phyloP scores from a whole-genome alignment of 2,113 vertebrate genomes.

The Phylloscopus trochiloides region DNA sequence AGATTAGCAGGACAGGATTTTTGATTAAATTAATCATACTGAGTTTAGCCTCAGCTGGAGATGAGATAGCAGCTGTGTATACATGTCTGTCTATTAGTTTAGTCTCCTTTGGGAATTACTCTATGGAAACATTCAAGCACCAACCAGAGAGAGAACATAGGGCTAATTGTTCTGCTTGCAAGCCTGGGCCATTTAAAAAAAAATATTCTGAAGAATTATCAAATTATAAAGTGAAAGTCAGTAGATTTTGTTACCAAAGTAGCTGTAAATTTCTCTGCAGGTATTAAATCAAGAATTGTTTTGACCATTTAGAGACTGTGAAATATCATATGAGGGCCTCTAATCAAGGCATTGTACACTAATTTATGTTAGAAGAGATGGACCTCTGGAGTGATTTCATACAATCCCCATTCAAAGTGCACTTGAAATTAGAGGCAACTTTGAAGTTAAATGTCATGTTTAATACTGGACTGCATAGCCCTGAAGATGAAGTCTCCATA shows the following conservation, averaged over 20 bases:
- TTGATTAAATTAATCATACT: conserved; percentile 55
- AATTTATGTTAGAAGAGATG: not conserved
- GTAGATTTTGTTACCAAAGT: conserved; percentile 1
- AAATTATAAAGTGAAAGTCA: not conserved
- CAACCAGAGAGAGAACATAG: not conserved
- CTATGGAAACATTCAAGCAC: not conserved
- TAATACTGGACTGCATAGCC: not conserved
- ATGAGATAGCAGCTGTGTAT: conserved; percentile 41
- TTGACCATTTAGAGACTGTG: not conserved
- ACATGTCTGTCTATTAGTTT: conserved; percentile 47
- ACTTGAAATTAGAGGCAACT: not conserved
- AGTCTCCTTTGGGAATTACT: conserved; percentile 31
- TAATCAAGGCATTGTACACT: not conserved
- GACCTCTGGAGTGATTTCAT: not conserved
- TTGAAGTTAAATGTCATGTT: not conserved
- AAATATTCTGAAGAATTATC: not conserved
- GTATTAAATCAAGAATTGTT: not conserved
- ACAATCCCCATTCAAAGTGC: not conserved
- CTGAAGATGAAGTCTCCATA: not conserved
- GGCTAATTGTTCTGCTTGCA: conserved; percentile 29
- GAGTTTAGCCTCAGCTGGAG: conserved; percentile 35
- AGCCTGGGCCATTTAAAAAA: not conserved
- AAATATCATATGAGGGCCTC: not conserved
- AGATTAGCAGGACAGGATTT: conserved; percentile 26
- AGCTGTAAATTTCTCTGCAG: not conserved